Evolutionary conservation across 2,113 vertebrate genomes (phyloP).

Genomic region (Dendrocopos noguchii): DNA sequence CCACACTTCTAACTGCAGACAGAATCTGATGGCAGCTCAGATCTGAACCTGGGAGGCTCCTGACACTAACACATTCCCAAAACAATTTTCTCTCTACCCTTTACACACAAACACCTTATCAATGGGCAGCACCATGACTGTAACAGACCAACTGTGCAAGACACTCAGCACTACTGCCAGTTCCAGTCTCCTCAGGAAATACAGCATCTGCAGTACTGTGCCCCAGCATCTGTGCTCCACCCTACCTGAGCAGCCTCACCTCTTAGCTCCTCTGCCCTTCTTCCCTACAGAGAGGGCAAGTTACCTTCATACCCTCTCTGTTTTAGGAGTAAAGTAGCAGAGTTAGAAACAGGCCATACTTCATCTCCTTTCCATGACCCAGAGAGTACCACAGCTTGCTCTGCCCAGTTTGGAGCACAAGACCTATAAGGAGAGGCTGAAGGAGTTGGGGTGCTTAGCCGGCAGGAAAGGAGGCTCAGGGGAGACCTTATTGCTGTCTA

Average conservation of each 20-base stretch:
- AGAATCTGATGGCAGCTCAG: neutral
- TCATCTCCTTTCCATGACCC: neutral
- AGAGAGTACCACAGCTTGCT: neutral
- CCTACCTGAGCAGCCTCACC: neutral
- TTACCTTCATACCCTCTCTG: neutral
- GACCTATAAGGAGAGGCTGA: too few relatives aligned
- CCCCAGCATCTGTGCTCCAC: neutral
- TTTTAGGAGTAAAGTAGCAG: neutral
- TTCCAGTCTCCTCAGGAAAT: neutral
- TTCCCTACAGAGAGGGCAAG: neutral
- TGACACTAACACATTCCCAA: neutral
- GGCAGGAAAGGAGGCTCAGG: too few relatives aligned
- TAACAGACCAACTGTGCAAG: neutral
- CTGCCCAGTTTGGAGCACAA: neutral
- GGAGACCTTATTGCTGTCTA: too few relatives aligned
- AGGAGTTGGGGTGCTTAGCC: too few relatives aligned
- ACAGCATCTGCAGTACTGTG: too few relatives aligned
- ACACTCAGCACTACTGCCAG: too few relatives aligned
- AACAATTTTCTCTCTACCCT: neutral
- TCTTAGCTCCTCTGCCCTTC: neutral
- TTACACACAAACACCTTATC: neutral
- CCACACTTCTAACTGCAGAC: neutral
- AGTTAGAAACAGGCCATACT: neutral
- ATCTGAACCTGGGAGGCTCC: neutral
- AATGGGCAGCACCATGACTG: neutral